Percentiles rank a stretch among this genome's conserved stretches.
Evolutionary conservation across 2,113 vertebrate genomes (phyloP).

Genomic region (Eretmochelys imbricata): DNA sequence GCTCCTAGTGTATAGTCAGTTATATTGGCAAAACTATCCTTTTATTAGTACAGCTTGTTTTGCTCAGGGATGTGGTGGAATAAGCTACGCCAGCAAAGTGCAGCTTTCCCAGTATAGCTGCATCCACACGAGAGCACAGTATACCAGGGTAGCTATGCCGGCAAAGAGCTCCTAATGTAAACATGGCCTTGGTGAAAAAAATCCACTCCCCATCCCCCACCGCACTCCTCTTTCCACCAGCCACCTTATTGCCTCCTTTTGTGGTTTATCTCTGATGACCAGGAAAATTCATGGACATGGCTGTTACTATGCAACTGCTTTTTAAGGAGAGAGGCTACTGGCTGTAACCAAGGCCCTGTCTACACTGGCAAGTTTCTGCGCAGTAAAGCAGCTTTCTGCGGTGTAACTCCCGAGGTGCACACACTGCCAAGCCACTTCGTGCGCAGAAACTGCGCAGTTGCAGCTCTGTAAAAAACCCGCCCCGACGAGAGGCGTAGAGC

Average conservation of each 20-base stretch:
- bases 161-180: not conserved
- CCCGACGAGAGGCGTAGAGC: too few relatives aligned
- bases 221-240: not conserved
- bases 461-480: too few relatives aligned
- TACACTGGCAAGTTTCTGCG: too few relatives aligned
- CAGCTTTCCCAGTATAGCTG: not conserved
- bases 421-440: too few relatives aligned
- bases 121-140: not conserved
- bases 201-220: too few relatives aligned
- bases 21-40: not conserved
- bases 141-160: not conserved
- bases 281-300: not conserved
- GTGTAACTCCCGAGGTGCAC: too few relatives aligned
- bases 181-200: too few relatives aligned
- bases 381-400: too few relatives aligned
- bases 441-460: too few relatives aligned
- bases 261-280: not conserved
- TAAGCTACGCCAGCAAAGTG: not conserved
- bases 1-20: not conserved
- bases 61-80: not conserved
- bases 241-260: not conserved
- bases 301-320: not conserved
- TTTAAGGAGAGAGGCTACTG: not conserved
- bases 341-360: not conserved
- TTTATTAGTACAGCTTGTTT: not conserved